These are phyloP conservation scores for Melipona quadrifasciata DNA, from an alignment of 1,140 invertebrate genomes.

Conservation along the genomic window DNA sequence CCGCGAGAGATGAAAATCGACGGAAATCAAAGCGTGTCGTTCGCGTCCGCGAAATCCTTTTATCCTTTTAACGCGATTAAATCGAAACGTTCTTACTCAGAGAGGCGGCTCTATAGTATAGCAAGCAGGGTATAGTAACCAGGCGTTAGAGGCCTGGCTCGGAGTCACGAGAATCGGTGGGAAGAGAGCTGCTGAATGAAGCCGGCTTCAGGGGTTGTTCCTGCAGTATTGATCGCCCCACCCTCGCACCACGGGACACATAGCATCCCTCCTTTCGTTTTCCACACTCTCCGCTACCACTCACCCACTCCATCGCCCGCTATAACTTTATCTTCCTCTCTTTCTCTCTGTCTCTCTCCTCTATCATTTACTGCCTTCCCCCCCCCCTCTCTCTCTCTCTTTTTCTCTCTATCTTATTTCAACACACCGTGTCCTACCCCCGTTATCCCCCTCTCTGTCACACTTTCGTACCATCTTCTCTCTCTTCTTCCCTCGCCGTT, in stretches of 20 bases:
- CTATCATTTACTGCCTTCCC: neutral
- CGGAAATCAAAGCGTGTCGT: neutral
- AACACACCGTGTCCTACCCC: neutral
- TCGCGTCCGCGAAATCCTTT: slow-evolving; percentile 4
- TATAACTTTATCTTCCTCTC: neutral
- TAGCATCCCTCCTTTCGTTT: slow-evolving; percentile 35
- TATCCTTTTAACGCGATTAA: slow-evolving; percentile 45
- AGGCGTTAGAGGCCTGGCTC: slow-evolving; percentile 23
- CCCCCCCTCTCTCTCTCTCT: neutral
- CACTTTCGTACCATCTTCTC: neutral
- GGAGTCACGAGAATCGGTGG: slow-evolving; percentile 37
- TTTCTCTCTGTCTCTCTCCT: neutral
- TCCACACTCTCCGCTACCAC: neutral
- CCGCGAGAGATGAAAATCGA: neutral
- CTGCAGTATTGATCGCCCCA: slow-evolving; percentile 77
- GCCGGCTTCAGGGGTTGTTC: slow-evolving; percentile 69
- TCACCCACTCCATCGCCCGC: slow-evolving; percentile 4
- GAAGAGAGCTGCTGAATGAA: slow-evolving; percentile 72
- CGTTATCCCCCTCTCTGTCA: neutral
- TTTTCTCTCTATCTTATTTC: neutral
- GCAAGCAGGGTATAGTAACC: slow-evolving; percentile 45
- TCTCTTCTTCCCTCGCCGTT: neutral
- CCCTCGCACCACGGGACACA: slow-evolving; percentile 62
- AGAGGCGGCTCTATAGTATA: slow-evolving; percentile 30
- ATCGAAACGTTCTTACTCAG: slow-evolving; percentile 33